These are phyloP conservation scores for Pristionchus maxplancki DNA, from an alignment of 2,888 invertebrate genomes.

Conservation along the genomic window DNA sequence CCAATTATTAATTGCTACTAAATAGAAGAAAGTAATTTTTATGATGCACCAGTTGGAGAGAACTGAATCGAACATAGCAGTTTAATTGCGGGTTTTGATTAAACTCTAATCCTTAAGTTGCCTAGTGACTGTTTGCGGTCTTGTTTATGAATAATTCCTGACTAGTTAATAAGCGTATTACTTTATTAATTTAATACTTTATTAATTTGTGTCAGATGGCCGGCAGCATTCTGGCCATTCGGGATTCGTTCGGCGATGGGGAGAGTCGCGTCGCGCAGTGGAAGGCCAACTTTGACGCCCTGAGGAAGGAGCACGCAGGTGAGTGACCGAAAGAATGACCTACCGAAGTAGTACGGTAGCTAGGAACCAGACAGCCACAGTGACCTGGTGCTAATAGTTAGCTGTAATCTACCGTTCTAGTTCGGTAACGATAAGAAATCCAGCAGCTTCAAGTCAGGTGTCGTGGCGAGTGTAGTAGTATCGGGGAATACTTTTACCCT, in stretches of 20 bases:
- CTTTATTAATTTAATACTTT: background rate
- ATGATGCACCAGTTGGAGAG: background rate
- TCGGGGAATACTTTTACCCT: constrained; percentile 3
- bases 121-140: background rate
- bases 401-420: too few species aligned
- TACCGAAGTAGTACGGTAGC: background rate
- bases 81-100: too few species aligned
- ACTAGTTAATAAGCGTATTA: background rate
- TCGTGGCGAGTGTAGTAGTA: background rate
- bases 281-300: constrained; percentile 62
- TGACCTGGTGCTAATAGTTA: too few species aligned
- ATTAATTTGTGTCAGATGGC: constrained; percentile 16
- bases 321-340: background rate
- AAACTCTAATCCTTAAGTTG: too few species aligned
- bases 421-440: background rate
- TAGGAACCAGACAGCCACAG: too few species aligned
- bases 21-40: too few species aligned
- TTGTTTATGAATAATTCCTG: background rate
- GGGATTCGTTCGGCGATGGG: constrained; percentile 44
- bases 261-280: constrained; percentile 61
- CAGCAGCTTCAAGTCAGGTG: background rate
- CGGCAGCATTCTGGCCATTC: background rate
- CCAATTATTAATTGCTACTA: too few species aligned
- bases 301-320: constrained; percentile 56
- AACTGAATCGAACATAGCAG: background rate